Evolutionary conservation across 2,113 vertebrate genomes (phyloP).

Genomic region (Bothrops jararaca): DNA sequence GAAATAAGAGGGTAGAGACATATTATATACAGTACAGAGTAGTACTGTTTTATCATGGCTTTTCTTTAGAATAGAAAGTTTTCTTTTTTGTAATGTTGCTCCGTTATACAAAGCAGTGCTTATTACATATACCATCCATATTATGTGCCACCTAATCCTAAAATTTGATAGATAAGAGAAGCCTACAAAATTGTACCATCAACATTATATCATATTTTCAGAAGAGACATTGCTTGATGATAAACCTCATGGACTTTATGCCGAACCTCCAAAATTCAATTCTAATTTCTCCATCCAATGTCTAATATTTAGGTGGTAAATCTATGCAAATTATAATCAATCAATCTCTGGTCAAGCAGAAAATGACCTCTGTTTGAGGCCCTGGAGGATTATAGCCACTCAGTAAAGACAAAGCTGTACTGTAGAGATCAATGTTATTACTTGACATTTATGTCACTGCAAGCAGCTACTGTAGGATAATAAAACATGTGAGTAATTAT

Average conservation of each 20-base stretch:
- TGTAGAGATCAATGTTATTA: neutral
- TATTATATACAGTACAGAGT: neutral
- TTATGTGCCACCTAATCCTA: neutral
- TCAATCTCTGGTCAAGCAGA: neutral
- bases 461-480: neutral
- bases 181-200: neutral
- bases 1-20: neutral
- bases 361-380: neutral
- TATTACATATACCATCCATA: neutral
- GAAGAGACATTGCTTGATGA: neutral
- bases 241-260: neutral
- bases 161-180: neutral
- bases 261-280: neutral
- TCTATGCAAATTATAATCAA: neutral
- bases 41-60: neutral
- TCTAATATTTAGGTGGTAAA: neutral
- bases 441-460: neutral
- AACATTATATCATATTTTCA: neutral
- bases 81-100: neutral
- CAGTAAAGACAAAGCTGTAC: neutral
- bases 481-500: neutral
- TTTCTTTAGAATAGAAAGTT: neutral
- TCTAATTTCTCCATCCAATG: neutral
- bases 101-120: neutral
- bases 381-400: neutral